Evolutionary conservation across 1,140 invertebrate genomes (phyloP).

Genomic region (Drosophila santomea): DNA sequence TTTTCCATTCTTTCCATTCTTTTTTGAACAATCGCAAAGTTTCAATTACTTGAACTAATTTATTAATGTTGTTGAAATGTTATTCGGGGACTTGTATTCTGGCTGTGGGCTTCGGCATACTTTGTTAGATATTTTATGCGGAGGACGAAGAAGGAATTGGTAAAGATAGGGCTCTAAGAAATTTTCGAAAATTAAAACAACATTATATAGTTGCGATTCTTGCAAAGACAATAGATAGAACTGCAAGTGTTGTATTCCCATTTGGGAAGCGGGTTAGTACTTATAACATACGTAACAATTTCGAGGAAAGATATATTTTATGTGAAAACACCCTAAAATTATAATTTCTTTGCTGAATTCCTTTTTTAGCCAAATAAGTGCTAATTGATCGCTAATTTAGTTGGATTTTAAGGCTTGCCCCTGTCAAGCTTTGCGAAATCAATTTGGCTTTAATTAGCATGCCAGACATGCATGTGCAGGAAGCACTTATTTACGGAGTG

Average conservation of each 20-base stretch:
- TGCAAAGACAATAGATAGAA: background rate
- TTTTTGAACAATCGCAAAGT: slow-evolving; percentile 43
- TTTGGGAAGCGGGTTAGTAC: background rate
- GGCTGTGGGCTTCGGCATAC: slow-evolving; percentile 9
- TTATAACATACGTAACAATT: too few relatives aligned
- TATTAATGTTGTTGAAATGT: slow-evolving; percentile 55
- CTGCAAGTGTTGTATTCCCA: too few relatives aligned
- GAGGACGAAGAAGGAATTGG: background rate
- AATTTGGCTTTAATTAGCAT: slow-evolving; percentile 73
- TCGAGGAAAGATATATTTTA: background rate
- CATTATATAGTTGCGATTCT: slow-evolving; percentile 32
- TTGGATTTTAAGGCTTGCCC: background rate
- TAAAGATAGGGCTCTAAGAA: slow-evolving; percentile 4
- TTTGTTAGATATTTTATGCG: slow-evolving; percentile 18
- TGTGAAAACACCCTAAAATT: background rate
- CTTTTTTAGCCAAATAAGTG: background rate
- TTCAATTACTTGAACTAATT: slow-evolving; percentile 67
- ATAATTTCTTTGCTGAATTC: background rate
- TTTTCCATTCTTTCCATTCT: slow-evolving; percentile 25
- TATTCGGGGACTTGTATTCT: slow-evolving; percentile 29
- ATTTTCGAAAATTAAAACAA: slow-evolving; percentile 17
- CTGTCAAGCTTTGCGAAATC: slow-evolving; percentile 38
- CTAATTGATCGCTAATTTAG: slow-evolving; percentile 28
- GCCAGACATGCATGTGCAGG: slow-evolving; percentile 36
- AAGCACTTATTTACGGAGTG: slow-evolving; percentile 10